Evolutionary conservation across 2,797 vertebrate genomes (phyloP).

Genomic region (Melanotaenia pygmaea): DNA sequence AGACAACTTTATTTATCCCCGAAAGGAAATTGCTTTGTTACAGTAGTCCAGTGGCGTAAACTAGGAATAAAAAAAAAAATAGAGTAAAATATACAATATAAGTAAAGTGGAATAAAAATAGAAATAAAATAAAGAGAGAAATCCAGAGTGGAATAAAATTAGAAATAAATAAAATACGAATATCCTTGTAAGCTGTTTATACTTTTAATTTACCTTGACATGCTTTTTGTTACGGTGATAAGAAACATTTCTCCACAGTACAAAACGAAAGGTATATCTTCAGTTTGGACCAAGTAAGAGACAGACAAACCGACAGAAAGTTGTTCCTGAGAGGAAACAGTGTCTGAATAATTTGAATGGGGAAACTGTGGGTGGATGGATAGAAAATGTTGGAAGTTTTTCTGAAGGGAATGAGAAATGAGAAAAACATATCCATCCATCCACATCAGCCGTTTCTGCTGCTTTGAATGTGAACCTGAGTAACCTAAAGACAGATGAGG

Average conservation of each 20-base stretch:
- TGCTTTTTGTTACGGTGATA: neutral
- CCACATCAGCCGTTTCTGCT: constrained; percentile 34
- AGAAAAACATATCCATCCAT: constrained; percentile 59
- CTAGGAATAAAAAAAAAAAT: too few relatives aligned
- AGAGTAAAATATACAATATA: too few relatives aligned
- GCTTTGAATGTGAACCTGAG: constrained; percentile 24
- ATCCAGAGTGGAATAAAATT: too few relatives aligned
- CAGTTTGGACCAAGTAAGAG: constrained; percentile 35
- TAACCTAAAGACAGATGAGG: constrained; percentile 16
- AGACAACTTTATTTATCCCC: too few relatives aligned
- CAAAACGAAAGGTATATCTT: constrained; percentile 9
- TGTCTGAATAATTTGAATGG: constrained; percentile 71
- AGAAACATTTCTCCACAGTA: neutral
- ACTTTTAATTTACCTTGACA: neutral
- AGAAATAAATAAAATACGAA: neutral
- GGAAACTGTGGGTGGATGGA: constrained; percentile 31
- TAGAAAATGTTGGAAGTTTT: constrained; percentile 13
- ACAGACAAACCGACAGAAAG: constrained; percentile 40
- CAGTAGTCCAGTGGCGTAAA: too few relatives aligned
- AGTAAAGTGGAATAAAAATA: too few relatives aligned
- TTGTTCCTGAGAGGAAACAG: constrained; percentile 55
- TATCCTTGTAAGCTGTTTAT: constrained; percentile 8
- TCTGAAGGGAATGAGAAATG: constrained; percentile 59
- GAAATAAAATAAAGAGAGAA: too few relatives aligned
- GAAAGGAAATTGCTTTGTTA: too few relatives aligned